Conservation (phyloP, 53 echinoderm and acorn worm species). For the Echinometra lucunter region DNA sequence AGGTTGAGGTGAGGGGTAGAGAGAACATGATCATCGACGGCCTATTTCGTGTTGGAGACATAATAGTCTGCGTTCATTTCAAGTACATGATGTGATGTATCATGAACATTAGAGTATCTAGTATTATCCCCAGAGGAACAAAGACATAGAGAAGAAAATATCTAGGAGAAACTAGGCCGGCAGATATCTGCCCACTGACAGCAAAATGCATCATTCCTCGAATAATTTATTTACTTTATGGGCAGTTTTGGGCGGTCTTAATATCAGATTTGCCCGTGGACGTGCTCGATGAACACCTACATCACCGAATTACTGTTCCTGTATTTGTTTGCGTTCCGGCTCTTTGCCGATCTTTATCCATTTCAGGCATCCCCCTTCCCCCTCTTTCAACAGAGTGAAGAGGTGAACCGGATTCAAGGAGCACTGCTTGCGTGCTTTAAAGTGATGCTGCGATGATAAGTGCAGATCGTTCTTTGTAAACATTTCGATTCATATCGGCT, state of each 20-base stretch:
- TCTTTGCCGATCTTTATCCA: not conserved
- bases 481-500: not conserved
- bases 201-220: not conserved
- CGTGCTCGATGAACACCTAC: not conserved
- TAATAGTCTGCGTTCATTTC: not conserved
- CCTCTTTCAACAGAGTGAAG: not conserved
- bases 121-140: not conserved
- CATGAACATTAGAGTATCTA: not conserved
- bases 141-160: not conserved
- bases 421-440: not conserved
- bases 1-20: not conserved
- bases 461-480: not conserved
- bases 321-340: not conserved
- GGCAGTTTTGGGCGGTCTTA: not conserved
- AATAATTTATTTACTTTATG: conserved; percentile 40
- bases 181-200: not conserved
- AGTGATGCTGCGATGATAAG: not conserved
- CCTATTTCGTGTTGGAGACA: conserved; percentile 12
- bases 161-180: not conserved
- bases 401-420: not conserved
- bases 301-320: conserved; percentile 14
- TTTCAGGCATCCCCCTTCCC: not conserved
- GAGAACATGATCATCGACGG: not conserved
- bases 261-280: conserved; percentile 32
- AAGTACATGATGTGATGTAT: conserved; percentile 7